Evolutionary conservation across 2,888 invertebrate species (phyloP).

Genomic region (Nudaria mundana): DNA sequence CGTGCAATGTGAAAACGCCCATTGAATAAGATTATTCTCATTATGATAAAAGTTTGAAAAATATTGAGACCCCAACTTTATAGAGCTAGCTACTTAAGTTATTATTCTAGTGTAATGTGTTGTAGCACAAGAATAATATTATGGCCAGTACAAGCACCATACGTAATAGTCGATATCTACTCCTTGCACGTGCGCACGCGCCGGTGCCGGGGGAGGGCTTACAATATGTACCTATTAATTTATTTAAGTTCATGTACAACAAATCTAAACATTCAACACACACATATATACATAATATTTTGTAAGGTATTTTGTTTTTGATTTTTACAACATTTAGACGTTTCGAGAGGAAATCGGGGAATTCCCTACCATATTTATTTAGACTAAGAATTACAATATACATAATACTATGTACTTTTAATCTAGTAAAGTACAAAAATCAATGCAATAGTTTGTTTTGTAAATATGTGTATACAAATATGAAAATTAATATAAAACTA

Average conservation of each 20-base stretch:
- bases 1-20: no score
- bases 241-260: slow-evolving; percentile 35
- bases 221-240: slow-evolving; percentile 20
- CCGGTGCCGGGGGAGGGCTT: slow-evolving; percentile 9
- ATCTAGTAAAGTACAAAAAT: slow-evolving; percentile 47
- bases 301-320: slow-evolving; percentile 33
- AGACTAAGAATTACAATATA: no score
- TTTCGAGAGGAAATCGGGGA: no score
- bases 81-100: not conserved
- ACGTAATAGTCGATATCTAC: not conserved
- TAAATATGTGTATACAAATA: slow-evolving; percentile 78
- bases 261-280: no score
- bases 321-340: slow-evolving; percentile 6
- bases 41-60: slow-evolving; percentile 18
- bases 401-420: no score
- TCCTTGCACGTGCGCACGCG: not conserved
- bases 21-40: slow-evolving; percentile 42
- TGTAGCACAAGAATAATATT: no score
- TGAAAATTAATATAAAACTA: slow-evolving; percentile 54
- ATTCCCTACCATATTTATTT: no score
- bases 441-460: slow-evolving; percentile 64
- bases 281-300: slow-evolving; percentile 11
- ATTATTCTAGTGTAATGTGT: slow-evolving; percentile 2
- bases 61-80: slow-evolving; percentile 10
- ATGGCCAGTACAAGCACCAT: no score